A percentile compares a stretch with the other conserved stretches of the same genome.
These are phyloP conservation scores for Drosophila bifasciata DNA, from an alignment of 1,140 invertebrate species.

Conservation along the genomic window DNA sequence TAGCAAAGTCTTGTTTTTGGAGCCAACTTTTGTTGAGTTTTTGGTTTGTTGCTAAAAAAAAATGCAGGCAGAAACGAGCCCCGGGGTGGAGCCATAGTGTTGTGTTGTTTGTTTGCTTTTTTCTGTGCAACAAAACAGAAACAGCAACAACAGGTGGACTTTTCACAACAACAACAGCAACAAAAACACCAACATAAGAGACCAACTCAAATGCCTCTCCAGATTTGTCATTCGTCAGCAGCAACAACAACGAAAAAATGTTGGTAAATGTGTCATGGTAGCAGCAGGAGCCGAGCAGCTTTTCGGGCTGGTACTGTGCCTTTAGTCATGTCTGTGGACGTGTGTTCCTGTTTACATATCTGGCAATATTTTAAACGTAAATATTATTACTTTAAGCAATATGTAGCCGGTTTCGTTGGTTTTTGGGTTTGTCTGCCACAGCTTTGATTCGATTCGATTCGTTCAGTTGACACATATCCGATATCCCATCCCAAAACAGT, in stretches of 20 bases:
- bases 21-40: constrained; percentile 18
- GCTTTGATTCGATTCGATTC: constrained; percentile 37
- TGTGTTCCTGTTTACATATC: constrained; percentile 79
- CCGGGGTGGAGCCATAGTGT: constrained; percentile 25
- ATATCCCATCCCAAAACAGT: constrained; percentile 55
- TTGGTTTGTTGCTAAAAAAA: constrained; percentile 24
- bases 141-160: constrained; percentile 46
- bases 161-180: constrained; percentile 28
- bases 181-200: constrained; percentile 18
- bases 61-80: constrained; percentile 31
- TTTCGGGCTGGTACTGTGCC: constrained; percentile 21
- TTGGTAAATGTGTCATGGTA: constrained; percentile 72
- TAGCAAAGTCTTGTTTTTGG: constrained; percentile 9
- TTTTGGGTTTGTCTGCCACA: constrained; percentile 22
- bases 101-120: constrained; percentile 68
- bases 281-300: constrained; percentile 30
- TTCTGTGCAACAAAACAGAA: constrained; percentile 55
- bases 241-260: constrained; percentile 58
- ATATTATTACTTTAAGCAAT: constrained; percentile 41
- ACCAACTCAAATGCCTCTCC: constrained; percentile 43
- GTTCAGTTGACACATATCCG: constrained; percentile 67
- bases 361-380: constrained; percentile 60
- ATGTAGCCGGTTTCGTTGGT: constrained; percentile 55
- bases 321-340: constrained; percentile 23
- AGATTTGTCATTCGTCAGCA: constrained; percentile 71